These are phyloP conservation scores for Omphaloscelis lunosa DNA, from an alignment of 2,888 invertebrate species.

Conservation along the genomic window DNA sequence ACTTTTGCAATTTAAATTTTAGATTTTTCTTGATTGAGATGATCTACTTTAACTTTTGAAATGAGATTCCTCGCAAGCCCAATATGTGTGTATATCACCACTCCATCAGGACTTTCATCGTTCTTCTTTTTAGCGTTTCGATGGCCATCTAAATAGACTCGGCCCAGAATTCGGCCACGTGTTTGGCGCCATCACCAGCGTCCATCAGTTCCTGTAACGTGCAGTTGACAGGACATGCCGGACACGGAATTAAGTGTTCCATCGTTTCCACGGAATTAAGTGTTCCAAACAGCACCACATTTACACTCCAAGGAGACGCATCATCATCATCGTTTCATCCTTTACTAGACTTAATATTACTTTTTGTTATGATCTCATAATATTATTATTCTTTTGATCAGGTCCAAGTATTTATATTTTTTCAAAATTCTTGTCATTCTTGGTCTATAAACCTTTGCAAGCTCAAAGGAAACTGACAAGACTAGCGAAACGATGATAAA, in stretches of 20 bases:
- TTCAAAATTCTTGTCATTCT: background rate
- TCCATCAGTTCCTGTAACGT: too few species aligned
- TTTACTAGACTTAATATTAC: background rate
- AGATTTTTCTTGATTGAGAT: background rate
- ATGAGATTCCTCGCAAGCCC: background rate
- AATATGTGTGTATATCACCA: background rate
- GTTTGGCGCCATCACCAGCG: too few species aligned
- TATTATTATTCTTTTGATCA: background rate
- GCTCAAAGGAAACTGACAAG: background rate
- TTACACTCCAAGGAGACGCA: too few species aligned
- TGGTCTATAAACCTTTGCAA: background rate
- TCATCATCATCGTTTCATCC: too few species aligned
- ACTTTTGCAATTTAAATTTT: background rate
- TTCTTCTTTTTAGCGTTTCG: too few species aligned
- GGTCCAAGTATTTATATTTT: background rate
- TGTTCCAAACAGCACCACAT: too few species aligned
- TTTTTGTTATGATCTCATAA: background rate
- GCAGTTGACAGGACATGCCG: too few species aligned
- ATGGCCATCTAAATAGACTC: too few species aligned
- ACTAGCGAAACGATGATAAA: background rate
- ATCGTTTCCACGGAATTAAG: too few species aligned
- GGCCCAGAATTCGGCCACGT: too few species aligned
- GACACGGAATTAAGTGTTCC: too few species aligned
- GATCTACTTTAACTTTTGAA: background rate
- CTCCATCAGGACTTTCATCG: background rate